These are phyloP conservation scores for Sebastolobus altivelis DNA, from an alignment of 2,797 vertebrate species.

Conservation along the genomic window DNA sequence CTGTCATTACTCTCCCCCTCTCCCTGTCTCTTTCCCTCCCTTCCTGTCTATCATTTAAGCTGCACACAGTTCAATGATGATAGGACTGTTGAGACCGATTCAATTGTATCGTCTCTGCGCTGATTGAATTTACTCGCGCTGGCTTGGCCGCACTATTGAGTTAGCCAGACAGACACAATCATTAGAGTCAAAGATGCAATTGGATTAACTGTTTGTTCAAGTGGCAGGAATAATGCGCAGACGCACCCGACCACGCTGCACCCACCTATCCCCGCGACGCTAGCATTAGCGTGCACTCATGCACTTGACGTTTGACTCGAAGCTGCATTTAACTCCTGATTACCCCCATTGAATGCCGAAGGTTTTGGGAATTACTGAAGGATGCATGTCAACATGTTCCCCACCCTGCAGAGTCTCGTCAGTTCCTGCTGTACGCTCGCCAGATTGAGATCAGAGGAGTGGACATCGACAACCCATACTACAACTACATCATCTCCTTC, in stretches of 20 bases:
- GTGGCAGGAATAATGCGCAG: slow-evolving; percentile 50
- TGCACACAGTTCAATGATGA: slow-evolving; percentile 57
- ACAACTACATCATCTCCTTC: slow-evolving; percentile 99
- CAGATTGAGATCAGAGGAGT: slow-evolving; percentile 98
- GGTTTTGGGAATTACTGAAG: slow-evolving; percentile 11
- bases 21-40: slow-evolving; percentile 20
- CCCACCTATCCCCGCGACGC: slow-evolving; percentile 3
- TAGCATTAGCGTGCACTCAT: slow-evolving; percentile 33
- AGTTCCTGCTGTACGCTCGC: slow-evolving; percentile 96
- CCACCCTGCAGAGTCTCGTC: slow-evolving; percentile 88
- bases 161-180: slow-evolving; percentile 55
- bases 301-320: slow-evolving; percentile 38
- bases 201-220: slow-evolving; percentile 69
- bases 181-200: slow-evolving; percentile 59
- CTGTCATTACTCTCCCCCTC: slow-evolving; percentile 63
- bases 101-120: slow-evolving; percentile 45
- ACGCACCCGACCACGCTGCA: slow-evolving; percentile 39
- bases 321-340: slow-evolving; percentile 44
- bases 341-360: slow-evolving; percentile 8
- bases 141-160: slow-evolving; percentile 37
- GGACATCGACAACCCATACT: slow-evolving; percentile 97
- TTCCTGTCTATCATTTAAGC: slow-evolving; percentile 65
- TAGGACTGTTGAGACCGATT: slow-evolving; percentile 50
- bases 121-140: slow-evolving; percentile 63
- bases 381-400: slow-evolving; percentile 26